A percentile compares a stretch with the other conserved stretches of the same genome.
Evolutionary conservation across 2,888 invertebrate genomes (phyloP).

Genomic region (Villa cingulata): DNA sequence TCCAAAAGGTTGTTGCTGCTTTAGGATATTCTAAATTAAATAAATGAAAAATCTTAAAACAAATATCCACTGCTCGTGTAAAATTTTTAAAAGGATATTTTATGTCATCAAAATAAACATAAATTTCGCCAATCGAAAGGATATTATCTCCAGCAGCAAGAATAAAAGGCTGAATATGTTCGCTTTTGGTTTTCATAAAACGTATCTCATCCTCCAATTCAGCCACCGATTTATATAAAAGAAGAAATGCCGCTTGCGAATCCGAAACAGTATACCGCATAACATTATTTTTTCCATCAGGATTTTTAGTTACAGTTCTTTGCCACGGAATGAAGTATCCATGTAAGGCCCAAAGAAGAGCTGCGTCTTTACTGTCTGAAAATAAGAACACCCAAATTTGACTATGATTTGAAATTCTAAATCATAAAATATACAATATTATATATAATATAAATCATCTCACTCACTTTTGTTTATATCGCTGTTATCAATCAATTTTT

Average conservation of each 20-base stretch:
- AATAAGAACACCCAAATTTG: no score
- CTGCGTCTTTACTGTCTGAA: no score
- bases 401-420: no score
- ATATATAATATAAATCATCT: no score
- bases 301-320: not conserved
- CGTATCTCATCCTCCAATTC: not conserved
- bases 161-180: constrained; percentile 8
- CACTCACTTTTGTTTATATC: no score
- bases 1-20: constrained; percentile 6
- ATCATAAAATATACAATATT: no score
- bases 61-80: no score
- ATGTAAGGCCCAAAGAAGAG: not conserved
- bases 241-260: not conserved
- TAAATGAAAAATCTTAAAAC: no score
- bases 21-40: no score
- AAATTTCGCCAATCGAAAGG: constrained; percentile 1
- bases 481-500: no score
- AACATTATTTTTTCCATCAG: not conserved
- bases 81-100: no score
- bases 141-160: constrained; percentile 5
- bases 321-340: not conserved
- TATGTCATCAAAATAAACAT: constrained; percentile 10
- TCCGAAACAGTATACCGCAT: not conserved
- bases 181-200: not conserved
- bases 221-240: not conserved